Percentiles rank a stretch among this genome's conserved stretches.
phyloP scores from a whole-genome alignment of 2,888 invertebrate genomes.

The Lasiommata megera region DNA sequence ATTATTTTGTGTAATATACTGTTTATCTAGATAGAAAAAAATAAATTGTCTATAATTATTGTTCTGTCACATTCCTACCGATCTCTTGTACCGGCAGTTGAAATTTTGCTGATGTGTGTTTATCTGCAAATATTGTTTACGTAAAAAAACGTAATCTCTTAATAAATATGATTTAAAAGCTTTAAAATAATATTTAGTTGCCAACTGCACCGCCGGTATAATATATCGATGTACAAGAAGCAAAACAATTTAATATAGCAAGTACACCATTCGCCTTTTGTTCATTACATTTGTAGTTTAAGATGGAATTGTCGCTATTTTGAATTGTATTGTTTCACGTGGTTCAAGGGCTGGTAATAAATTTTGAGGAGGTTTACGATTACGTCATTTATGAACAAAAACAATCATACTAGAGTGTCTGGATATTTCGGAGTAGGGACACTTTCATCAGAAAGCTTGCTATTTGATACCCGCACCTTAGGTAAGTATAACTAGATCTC shows the following conservation, averaged over 20 bases:
- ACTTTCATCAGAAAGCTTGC: too few species aligned
- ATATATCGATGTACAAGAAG: neutral
- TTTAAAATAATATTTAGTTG: neutral
- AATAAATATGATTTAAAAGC: neutral
- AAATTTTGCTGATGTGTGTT: too few species aligned
- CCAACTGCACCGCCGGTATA: neutral
- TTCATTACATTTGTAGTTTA: neutral
- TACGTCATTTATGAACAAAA: too few species aligned
- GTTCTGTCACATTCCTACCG: neutral
- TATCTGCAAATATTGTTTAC: too few species aligned
- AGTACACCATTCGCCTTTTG: neutral
- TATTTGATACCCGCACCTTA: too few species aligned
- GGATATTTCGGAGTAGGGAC: too few species aligned
- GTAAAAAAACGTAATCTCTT: slow-evolving; percentile 1
- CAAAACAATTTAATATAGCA: neutral
- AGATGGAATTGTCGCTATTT: neutral
- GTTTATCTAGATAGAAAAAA: slow-evolving; percentile 45
- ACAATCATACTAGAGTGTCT: too few species aligned
- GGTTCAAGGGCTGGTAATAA: neutral
- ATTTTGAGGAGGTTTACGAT: too few species aligned
- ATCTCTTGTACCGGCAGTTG: slow-evolving; percentile 12
- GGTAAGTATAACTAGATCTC: too few species aligned
- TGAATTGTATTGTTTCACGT: neutral
- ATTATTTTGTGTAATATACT: slow-evolving; percentile 59
- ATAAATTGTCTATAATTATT: slow-evolving; percentile 17